Percentiles rank a stretch among this genome's conserved stretches.
Evolutionary conservation across 1,140 invertebrate species (phyloP).

Genomic region (Drosophila pruinosa): DNA sequence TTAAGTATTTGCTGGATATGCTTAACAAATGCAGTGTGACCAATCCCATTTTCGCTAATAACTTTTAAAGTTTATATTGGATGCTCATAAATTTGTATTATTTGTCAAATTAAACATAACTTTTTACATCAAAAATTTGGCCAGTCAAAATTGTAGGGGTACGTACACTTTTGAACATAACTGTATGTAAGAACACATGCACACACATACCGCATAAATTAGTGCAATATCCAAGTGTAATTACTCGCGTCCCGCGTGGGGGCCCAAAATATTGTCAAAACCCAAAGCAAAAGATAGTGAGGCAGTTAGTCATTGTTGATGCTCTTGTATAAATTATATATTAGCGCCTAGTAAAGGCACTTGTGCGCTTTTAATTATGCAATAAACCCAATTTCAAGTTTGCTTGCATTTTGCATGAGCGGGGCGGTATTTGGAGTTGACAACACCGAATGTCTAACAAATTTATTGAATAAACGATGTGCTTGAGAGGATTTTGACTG

Average conservation of each 20-base stretch:
- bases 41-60: too few relatives aligned
- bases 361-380: conserved; percentile 63
- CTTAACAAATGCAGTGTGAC: too few relatives aligned
- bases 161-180: too few relatives aligned
- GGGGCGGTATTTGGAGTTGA: background rate
- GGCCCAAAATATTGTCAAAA: background rate
- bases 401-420: conserved; percentile 46
- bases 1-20: too few relatives aligned
- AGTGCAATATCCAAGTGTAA: conserved; percentile 22
- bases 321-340: conserved; percentile 50
- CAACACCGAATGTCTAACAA: conserved; percentile 23
- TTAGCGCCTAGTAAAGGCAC: conserved; percentile 5
- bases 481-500: background rate
- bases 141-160: too few relatives aligned
- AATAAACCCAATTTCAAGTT: conserved; percentile 55
- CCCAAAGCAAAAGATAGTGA: conserved; percentile 3
- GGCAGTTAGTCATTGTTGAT: conserved; percentile 1
- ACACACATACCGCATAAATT: conserved; percentile 26
- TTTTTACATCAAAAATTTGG: too few relatives aligned
- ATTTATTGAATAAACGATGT: conserved; percentile 68
- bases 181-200: too few relatives aligned
- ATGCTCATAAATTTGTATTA: too few relatives aligned
- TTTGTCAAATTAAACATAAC: too few relatives aligned
- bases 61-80: too few relatives aligned
- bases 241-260: background rate